A percentile compares a stretch with the other conserved stretches of the same genome.
Conservation (phyloP, 2,888 invertebrate species). For the Drosophila maculinotata region DNA sequence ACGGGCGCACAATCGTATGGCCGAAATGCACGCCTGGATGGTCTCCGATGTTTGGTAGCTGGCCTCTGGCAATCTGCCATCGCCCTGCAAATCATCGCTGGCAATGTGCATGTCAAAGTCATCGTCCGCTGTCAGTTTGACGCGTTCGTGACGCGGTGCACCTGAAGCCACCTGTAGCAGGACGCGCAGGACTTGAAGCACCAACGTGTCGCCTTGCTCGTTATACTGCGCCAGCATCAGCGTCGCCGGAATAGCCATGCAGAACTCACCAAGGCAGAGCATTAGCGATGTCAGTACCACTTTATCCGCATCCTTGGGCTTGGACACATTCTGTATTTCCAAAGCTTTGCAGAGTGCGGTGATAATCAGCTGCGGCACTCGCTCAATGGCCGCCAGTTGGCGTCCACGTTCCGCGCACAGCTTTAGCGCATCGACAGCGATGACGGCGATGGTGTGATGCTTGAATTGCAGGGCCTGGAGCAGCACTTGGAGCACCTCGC, state of each 20-base stretch:
- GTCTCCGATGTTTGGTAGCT: conserved; percentile 84
- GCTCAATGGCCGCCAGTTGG: conserved; percentile 82
- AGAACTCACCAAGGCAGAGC: conserved; percentile 96
- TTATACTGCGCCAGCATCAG: conserved; percentile 86
- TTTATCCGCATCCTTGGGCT: conserved; percentile 84
- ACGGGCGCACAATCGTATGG: conserved; percentile 87
- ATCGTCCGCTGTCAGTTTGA: conserved; percentile 84
- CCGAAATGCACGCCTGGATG: conserved; percentile 86
- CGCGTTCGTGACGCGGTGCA: conserved; percentile 79
- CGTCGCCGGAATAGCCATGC: conserved; percentile 92
- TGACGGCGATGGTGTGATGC: conserved; percentile 84
- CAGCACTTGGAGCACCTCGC: conserved; percentile 84
- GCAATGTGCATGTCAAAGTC: conserved; percentile 85
- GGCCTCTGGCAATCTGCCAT: conserved; percentile 81
- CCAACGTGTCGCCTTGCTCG: conserved; percentile 85
- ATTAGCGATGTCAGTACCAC: conserved; percentile 88
- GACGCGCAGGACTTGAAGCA: conserved; percentile 91
- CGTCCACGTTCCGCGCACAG: conserved; percentile 83
- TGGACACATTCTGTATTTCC: conserved; percentile 84
- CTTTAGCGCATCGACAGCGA: conserved; percentile 84
- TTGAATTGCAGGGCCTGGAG: conserved; percentile 85
- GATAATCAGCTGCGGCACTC: conserved; percentile 83
- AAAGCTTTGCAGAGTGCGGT: conserved; percentile 84
- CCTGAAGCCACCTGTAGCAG: conserved; percentile 84
- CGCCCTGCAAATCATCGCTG: conserved; percentile 82